Base-by-base conservation (phyloP, 2,113 vertebrate genomes). In the Lucifuga dentata region DNA sequence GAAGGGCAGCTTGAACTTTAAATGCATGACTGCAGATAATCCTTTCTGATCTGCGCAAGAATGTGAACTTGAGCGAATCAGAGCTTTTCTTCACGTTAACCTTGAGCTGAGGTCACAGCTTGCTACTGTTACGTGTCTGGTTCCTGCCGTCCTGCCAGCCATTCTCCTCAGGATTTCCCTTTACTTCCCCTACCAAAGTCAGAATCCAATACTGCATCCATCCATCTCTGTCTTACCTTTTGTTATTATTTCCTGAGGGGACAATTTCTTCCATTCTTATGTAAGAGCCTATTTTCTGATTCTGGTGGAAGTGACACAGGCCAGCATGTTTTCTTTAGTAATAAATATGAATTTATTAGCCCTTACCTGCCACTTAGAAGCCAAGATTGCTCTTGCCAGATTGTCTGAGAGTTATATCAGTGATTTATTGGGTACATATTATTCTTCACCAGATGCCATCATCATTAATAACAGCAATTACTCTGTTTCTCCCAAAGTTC, bases 11-110 rank as follows among this genome's bases (percentile, higher is more conserved):
- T 78, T 60, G 51, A 73, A 76, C 43, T 33, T 7, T 19, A 26
- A 73, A 76, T 59, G 66, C 85, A 80, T 79, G 76, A 88, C 76
- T 86, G 68, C 65, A 68, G 68, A 78, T 81, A 83, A 87, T 89
- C 84, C 62, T 61, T 20, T 5, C 32, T 80, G 74, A 89, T 81
- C 68, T 74, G 41, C 5, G 24, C 20, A 73, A 68, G 69, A 79
- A 85, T 81, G 52, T 45, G 38, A 49, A 38, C 10, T 26, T 24
- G 26, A 20, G 36, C n/a, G n/a, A 29, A 4, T 19, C 24, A 38
- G 23, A 40, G 46, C 24, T 39, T 59, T 58, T 55, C 69, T 68
- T 45, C 29, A 10, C 49, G 17, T 46, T 75, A 51, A 76, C 73
- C 50, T 58, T 55, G 26, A 78, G 51, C 53, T 60, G 33, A 19